Base-by-base conservation (phyloP, 2,797 vertebrate genomes). In the Chelon labrosus region DNA sequence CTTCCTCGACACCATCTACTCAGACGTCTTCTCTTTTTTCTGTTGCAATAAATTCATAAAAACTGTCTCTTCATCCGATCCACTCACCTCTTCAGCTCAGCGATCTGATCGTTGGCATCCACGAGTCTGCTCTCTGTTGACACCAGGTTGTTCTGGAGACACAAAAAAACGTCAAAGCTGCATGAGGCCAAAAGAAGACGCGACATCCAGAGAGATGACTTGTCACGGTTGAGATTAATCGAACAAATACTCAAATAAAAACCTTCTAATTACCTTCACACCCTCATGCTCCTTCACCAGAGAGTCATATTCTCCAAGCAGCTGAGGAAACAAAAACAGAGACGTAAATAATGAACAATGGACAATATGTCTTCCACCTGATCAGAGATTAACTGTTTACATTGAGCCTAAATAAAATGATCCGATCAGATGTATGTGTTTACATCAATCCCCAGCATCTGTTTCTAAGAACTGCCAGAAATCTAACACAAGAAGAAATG, bases 31-130 rank as follows among this genome's bases (percentile, higher is more conserved):
- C 27, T 27, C 27, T 27, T 5, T 2, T 27, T 27, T 27, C 27
- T 27, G 27, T 27, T 27, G 27, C 27, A 27, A 5, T 27, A 27
- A 27, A 3, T 27, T 27, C 27, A 27, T 27, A 27, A 27, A 27
- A 27, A 5, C 27, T 27, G 27, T n/a, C n/a, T n/a, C n/a, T n/a
- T n/a, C 14, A 17, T 7, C 7, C 16, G 16, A 37, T 37, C 38
- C 20, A 50, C 85, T 88, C 93, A 98, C 98, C 97, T 98, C 93
- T 95, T 99, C 71, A 99, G 90, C 53, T 98, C 97, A 46, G 95
- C 96, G 75, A 97, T 96, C 89, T 97, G 93, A 12, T 92, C 92
- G 25, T 93, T 94, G 67, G 97, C 95, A 80, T 97, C 95, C 46
- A 94, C 91, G n/a, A 99, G 90, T 85, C 95, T 98, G 89, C 96